Percentiles rank a stretch among this genome's conserved stretches.
Conservation (phyloP, 2,888 invertebrate species). For the Mellilla xanthometata region DNA sequence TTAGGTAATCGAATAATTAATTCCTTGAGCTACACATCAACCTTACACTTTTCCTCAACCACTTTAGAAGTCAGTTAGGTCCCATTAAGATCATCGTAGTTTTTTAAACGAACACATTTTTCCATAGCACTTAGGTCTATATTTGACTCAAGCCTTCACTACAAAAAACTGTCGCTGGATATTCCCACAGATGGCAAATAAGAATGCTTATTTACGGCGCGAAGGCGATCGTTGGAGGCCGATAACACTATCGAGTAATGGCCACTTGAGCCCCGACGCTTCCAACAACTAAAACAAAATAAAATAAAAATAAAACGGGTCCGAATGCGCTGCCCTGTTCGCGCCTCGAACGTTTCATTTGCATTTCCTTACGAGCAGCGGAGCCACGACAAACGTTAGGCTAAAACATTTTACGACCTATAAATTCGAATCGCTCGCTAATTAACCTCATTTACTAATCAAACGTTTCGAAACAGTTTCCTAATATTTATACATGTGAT, state of each 20-base stretch:
- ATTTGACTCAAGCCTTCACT: too few relatives aligned
- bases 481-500: too few relatives aligned
- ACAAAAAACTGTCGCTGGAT: too few relatives aligned
- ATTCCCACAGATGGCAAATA: constrained; percentile 30
- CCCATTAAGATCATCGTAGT: too few relatives aligned
- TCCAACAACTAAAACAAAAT: constrained; percentile 26
- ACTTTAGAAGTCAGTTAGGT: too few relatives aligned
- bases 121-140: too few relatives aligned
- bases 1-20: too few relatives aligned
- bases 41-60: too few relatives aligned
- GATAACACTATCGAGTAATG: constrained; percentile 71
- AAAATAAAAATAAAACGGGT: constrained; percentile 49
- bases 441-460: not conserved
- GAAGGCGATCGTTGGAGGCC: constrained; percentile 61
- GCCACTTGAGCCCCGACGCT: constrained; percentile 55
- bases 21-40: too few relatives aligned
- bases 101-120: too few relatives aligned
- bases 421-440: not conserved
- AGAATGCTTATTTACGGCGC: constrained; percentile 53
- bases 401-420: not conserved
- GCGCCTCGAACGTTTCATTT: constrained; percentile 62
- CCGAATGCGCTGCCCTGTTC: constrained; percentile 52
- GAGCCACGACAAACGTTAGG: not conserved
- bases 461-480: not conserved
- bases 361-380: constrained; percentile 52